Percentiles rank a stretch among this genome's conserved stretches.
Conservation (phyloP, 2,113 vertebrate genomes). For the Marmota monax region DNA sequence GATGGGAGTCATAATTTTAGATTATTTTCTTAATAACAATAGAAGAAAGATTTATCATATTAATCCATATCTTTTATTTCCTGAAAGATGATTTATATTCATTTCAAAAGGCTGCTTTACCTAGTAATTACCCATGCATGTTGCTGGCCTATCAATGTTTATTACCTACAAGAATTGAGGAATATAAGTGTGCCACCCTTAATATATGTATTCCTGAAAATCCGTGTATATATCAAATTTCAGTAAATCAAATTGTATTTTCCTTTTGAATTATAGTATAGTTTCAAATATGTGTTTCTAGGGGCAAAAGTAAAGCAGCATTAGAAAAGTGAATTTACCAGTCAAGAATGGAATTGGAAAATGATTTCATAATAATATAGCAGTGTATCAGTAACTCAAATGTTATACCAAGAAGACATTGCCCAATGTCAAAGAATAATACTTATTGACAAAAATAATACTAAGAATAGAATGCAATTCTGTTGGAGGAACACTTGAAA, state of each 20-base stretch:
- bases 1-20: not conserved
- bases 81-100: slow-evolving; percentile 14
- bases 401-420: not conserved
- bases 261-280: slow-evolving; percentile 39
- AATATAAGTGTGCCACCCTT: slow-evolving; percentile 25
- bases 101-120: slow-evolving; percentile 39
- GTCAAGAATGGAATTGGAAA: not conserved
- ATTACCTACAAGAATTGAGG: not conserved
- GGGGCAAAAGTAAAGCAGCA: slow-evolving; percentile 9
- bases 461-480: slow-evolving; percentile 18
- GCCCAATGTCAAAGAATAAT: not conserved
- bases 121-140: not conserved
- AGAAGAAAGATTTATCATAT: slow-evolving; percentile 47
- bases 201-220: slow-evolving; percentile 17
- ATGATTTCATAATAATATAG: not conserved
- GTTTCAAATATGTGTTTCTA: slow-evolving; percentile 43
- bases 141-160: not conserved
- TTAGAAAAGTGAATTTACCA: not conserved
- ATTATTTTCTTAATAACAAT: slow-evolving; percentile 27
- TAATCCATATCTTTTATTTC: not conserved
- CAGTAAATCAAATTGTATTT: slow-evolving; percentile 19
- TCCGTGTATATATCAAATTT: not conserved
- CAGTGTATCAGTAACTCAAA: not conserved
- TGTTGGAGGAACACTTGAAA: not conserved
- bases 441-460: not conserved